Base-by-base conservation (phyloP, 2,113 vertebrate species). In the Cinclus cinclus region DNA sequence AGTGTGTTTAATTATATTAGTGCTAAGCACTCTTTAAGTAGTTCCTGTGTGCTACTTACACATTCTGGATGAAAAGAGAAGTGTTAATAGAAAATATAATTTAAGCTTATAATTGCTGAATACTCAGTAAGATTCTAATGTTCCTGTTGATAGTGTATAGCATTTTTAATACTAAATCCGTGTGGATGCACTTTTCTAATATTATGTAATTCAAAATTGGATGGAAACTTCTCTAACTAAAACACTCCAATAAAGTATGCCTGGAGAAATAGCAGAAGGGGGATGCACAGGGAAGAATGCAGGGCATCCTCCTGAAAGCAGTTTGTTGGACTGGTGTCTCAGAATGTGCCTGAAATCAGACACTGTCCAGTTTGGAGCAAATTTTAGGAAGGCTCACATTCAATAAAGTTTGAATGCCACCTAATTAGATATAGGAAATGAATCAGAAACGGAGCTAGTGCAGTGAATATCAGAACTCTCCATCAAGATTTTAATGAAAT, bases 41-140 rank as follows among this genome's bases (percentile, higher is more conserved):
- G 95, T 96, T 96, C 86, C 67, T 96, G 37, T 82, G 94, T 92
- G 80, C 96, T 96, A 92, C 91, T 96, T 93, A 84, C 35, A 95
- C 63, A 71, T 95, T 75, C 86, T 77, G 56, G 55, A 52, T 81
- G 28, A 49, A 71, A 93, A 94, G 82, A 83, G 62, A 87, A 59
- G 49, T 50, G 74, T 97, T 97, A 96, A 96, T 77, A 59, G 89
- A 93, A 97, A 78, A 97, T 97, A 93, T 76, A 94, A 95, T 92
- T 97, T 97, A 96, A 94, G 78, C 95, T 96, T 92, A 94, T 59
- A 83, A 82, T 91, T 98, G 75, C 91, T 93, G 83, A 90, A 92
- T 64, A 87, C 88, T 88, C 86, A 73, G 79, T 89, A 96, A 96
- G 86, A 95, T 96, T 91, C 78, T 96, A 96, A 95, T 92, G 90